A percentile compares a stretch with the other conserved stretches of the same genome.
These are phyloP conservation scores for Elanoides forficatus DNA, from an alignment of 2,113 vertebrate genomes.

Conservation along the genomic window DNA sequence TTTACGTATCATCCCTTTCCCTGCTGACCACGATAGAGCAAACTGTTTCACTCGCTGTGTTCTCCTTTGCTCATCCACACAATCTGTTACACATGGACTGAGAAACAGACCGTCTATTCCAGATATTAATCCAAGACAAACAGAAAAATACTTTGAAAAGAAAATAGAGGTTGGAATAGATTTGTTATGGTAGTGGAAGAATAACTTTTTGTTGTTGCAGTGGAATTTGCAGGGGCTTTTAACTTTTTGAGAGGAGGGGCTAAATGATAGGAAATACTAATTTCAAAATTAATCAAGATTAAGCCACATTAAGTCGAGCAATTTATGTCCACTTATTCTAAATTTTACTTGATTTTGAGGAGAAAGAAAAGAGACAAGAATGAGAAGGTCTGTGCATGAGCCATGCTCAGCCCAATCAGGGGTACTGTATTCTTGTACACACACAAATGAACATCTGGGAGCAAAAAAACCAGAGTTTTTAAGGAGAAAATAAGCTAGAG, in stretches of 20 bases:
- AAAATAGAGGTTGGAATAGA: not conserved
- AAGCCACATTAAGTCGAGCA: not conserved
- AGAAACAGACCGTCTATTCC: not conserved
- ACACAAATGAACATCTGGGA: not conserved
- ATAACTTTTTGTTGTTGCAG: not conserved
- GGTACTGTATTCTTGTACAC: too few species aligned
- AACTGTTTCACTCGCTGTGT: not conserved
- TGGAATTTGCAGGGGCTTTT: not conserved
- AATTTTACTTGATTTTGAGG: not conserved
- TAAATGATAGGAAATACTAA: not conserved
- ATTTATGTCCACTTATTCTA: not conserved
- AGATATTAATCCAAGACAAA: not conserved
- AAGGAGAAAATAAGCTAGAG: not conserved
- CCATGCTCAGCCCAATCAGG: not conserved
- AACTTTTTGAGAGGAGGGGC: not conserved
- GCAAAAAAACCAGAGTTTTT: not conserved
- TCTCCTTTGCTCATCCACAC: not conserved
- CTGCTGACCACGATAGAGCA: not conserved
- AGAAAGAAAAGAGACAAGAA: not conserved
- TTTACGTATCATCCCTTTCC: not conserved
- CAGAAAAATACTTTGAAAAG: not conserved
- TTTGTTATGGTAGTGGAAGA: not conserved
- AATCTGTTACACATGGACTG: not conserved
- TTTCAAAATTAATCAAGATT: not conserved
- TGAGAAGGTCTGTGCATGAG: not conserved